These are phyloP conservation scores for Drosophila pseudotakahashii DNA, from an alignment of 2,888 invertebrate genomes.

Conservation along the genomic window DNA sequence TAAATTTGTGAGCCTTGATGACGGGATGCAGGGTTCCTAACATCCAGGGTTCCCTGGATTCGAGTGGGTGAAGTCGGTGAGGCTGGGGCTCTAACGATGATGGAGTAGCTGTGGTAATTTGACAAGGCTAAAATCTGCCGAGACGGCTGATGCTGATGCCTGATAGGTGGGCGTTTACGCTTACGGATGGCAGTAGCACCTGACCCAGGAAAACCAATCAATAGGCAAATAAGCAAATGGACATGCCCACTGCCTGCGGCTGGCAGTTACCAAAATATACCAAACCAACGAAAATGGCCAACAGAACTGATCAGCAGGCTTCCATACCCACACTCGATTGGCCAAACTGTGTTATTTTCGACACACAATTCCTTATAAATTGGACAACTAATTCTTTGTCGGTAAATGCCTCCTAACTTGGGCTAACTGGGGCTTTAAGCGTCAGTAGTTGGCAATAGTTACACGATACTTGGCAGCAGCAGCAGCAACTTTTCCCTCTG, in stretches of 20 bases:
- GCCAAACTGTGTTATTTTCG: conserved; percentile 28
- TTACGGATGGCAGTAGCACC: too few relatives aligned
- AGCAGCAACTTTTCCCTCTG: conserved; percentile 20
- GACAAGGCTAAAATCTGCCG: conserved; percentile 59
- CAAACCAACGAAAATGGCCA: too few relatives aligned
- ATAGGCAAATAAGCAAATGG: conserved; percentile 31
- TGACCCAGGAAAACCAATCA: conserved; percentile 30
- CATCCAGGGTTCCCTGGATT: background rate
- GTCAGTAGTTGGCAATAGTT: conserved; percentile 38
- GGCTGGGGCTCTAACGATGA: conserved; percentile 59
- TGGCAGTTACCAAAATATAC: conserved; percentile 27
- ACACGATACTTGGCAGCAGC: conserved; percentile 9
- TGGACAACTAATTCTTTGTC: conserved; percentile 27
- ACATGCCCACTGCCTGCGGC: conserved; percentile 26
- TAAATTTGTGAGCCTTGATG: conserved; percentile 63
- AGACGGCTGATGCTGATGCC: conserved; percentile 14
- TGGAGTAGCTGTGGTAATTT: conserved; percentile 73
- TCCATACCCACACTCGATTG: too few relatives aligned
- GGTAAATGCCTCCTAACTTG: conserved; percentile 17
- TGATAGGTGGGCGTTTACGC: conserved; percentile 28
- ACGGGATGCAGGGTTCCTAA: conserved; percentile 3
- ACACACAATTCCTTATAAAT: conserved; percentile 24
- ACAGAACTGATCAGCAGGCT: conserved; percentile 12
- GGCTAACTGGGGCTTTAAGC: conserved; percentile 28
- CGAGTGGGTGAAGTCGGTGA: conserved; percentile 9